Conservation (phyloP, 2,797 vertebrate species). For the Squalus acanthias region DNA sequence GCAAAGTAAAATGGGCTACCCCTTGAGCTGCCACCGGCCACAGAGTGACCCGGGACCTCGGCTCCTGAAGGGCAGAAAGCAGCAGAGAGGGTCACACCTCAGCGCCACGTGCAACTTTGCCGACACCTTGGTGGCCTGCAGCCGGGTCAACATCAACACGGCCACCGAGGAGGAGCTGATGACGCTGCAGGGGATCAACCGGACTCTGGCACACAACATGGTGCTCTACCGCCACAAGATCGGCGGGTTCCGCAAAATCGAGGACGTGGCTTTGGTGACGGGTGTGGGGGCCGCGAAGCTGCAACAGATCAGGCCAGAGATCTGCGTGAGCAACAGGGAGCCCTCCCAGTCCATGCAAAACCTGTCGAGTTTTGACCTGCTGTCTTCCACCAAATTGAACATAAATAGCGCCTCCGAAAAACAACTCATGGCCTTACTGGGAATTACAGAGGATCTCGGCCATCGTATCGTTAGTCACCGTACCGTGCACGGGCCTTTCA, state of each 20-base stretch:
- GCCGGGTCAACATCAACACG: slow-evolving; percentile 41
- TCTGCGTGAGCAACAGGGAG: slow-evolving; percentile 33
- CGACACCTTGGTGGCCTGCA: not conserved
- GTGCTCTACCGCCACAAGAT: slow-evolving; percentile 41
- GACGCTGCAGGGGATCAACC: slow-evolving; percentile 43
- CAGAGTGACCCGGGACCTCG: not conserved
- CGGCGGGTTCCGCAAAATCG: slow-evolving; percentile 43
- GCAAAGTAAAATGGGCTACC: slow-evolving; percentile 36
- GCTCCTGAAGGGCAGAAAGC: not conserved
- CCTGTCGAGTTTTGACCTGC: not conserved
- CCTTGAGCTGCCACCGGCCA: slow-evolving; percentile 39
- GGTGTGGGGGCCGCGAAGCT: slow-evolving; percentile 43
- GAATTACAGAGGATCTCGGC: not conserved
- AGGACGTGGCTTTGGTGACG: slow-evolving; percentile 43
- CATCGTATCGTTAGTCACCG: not conserved
- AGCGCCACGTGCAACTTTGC: not conserved
- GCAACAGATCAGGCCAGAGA: slow-evolving; percentile 41
- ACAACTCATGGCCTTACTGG: not conserved
- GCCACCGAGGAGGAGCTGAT: slow-evolving; percentile 45
- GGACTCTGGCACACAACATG: slow-evolving; percentile 41
- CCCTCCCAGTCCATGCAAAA: not conserved
- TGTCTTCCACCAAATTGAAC: slow-evolving; percentile 18
- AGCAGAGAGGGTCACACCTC: not conserved
- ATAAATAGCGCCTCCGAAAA: slow-evolving; percentile 6
- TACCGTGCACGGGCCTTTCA: not conserved